Conservation (phyloP, 2,797 vertebrate genomes). For the Lepus townsendii region DNA sequence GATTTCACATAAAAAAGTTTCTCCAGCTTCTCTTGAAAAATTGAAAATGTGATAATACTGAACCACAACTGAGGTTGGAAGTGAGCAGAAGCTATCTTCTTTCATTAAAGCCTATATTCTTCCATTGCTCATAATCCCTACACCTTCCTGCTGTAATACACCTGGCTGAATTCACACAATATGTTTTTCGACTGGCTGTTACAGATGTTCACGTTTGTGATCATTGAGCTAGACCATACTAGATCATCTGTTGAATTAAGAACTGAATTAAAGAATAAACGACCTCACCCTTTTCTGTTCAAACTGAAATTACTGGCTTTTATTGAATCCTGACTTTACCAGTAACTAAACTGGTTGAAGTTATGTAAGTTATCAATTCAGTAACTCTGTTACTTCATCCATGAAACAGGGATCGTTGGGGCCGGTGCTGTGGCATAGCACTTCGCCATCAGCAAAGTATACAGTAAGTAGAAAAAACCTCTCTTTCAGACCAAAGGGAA, state of each 20-base stretch:
- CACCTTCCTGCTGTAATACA: not conserved
- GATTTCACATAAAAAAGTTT: not conserved
- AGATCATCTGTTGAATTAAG: not conserved
- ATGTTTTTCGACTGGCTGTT: not conserved
- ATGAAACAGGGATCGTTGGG: not conserved
- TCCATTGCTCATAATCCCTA: not conserved
- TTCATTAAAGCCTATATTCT: not conserved
- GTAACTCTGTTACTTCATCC: not conserved
- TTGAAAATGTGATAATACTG: not conserved
- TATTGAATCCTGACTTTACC: not conserved
- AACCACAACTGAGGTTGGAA: not conserved
- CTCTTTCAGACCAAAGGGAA: too few relatives aligned
- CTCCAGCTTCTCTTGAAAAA: not conserved
- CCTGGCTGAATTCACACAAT: not conserved
- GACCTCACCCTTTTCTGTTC: not conserved
- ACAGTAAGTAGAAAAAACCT: too few relatives aligned
- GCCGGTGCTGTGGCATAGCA: too few relatives aligned
- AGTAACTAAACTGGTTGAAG: not conserved
- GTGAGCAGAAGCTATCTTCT: not conserved
- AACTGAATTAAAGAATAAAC: conserved; percentile 10
- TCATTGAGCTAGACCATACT: not conserved
- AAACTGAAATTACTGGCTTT: not conserved
- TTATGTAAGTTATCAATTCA: not conserved
- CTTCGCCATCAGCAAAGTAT: too few relatives aligned
- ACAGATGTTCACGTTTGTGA: not conserved